Evolutionary conservation across 1,140 invertebrate genomes (phyloP), one percentile per base, ranked within the genome.

Genomic region (Bemisia tabaci): DNA sequence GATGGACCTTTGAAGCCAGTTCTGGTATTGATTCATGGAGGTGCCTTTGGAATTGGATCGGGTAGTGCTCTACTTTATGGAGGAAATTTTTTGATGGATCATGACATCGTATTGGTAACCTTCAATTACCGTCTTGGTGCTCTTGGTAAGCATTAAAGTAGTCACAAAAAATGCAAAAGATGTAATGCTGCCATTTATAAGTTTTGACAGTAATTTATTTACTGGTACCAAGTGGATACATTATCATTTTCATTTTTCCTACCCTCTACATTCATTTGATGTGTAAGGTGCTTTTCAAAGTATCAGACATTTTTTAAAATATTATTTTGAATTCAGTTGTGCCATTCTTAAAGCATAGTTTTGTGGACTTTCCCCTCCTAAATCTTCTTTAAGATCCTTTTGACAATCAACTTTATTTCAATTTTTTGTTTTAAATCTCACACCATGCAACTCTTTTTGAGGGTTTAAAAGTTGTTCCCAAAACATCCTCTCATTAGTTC

Each of bases 121-220:
- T 79, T 87, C 1, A 94, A 94, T 75, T 94, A 90, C 73, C 83
- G 91, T 76, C 81, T 89, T 66, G 83, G 83, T 75, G 69, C 76
- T 22, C 72, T 83, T n/a, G 82, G 82, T 82, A 71, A 73, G 62
- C 2, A 48, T 48, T 17, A 5, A 48, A 48, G 17, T 48, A 9
- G 33, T 48, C 33, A 48, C 33, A 17, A 17, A 48, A 5, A 17
- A 9, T 17, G 17, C 33, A 48, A n/a, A n/a, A n/a, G n/a, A n/a
- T n/a, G n/a, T n/a, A n/a, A n/a, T n/a, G n/a, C n/a, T n/a, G n/a
- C n/a, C n/a, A n/a, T n/a, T n/a, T n/a, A n/a, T n/a, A n/a, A n/a
- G n/a, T n/a, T n/a, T n/a, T n/a, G n/a, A n/a, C n/a, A n/a, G n/a
- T n/a, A n/a, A n/a, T n/a, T n/a, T n/a, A n/a, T n/a, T n/a, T n/a